A percentile compares a stretch with the other conserved stretches of the same genome.
Conservation (phyloP, 2,797 vertebrate species). For the Uromys caudimaculatus region DNA sequence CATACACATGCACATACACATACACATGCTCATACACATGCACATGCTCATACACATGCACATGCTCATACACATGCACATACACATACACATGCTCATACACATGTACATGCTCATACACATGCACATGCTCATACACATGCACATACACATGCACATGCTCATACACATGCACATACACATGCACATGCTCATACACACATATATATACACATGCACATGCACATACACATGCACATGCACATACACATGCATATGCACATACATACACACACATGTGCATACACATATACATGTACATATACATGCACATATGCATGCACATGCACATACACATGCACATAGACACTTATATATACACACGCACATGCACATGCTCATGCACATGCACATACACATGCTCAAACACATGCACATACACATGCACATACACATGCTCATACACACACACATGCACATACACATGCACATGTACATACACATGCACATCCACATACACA, state of each 20-base stretch:
- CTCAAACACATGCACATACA: neutral
- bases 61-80: too few species aligned
- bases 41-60: neutral
- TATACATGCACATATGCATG: neutral
- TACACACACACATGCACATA: neutral
- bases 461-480: neutral
- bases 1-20: too few species aligned
- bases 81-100: neutral
- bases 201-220: too few species aligned
- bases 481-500: neutral
- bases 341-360: too few species aligned
- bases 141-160: too few species aligned
- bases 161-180: too few species aligned
- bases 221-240: neutral
- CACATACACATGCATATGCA: too few species aligned
- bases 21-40: neutral
- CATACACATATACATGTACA: neutral
- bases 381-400: too few species aligned
- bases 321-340: too few species aligned
- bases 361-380: neutral
- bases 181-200: too few species aligned
- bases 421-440: neutral
- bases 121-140: too few species aligned
- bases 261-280: neutral
- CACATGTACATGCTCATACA: neutral